Base-by-base conservation (phyloP, 2,888 invertebrate species). In the Mechanitis messenoides region DNA sequence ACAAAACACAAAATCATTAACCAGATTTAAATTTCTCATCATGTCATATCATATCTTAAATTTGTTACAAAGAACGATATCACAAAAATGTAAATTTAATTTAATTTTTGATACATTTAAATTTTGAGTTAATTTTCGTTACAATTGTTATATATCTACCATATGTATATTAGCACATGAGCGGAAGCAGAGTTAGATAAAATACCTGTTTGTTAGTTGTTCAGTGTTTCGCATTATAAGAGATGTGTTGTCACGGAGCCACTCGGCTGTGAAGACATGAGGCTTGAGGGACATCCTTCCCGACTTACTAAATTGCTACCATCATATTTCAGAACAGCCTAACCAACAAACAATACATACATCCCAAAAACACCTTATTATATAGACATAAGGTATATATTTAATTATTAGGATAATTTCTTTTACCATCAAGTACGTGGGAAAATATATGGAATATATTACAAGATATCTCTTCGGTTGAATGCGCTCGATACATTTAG, bases 221-320 rank as follows among this genome's bases (percentile, higher is more conserved):
- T 75, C 72, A 72, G 78, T 74, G 82, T 81, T 84, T 85, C 85
- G 85, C 85, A 83, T 84, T 80, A 78, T 79, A 79, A 77, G 70
- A 67, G 70, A 66, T 72, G 80, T 84, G 85, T 86, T 85, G 78
- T 59, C 69, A 67, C 78, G 67, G 53, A 61, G 61, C 79, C 84
- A 80, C 82, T 88, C 79, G 87, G 74, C 84, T 87, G 79, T 88
- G 84, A 85, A 87, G 87, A 87, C 78, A 77, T 74, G 71, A 85
- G 42, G 42, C 78, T 77, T 74, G 71, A 88, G 88, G 89, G 89
- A 89, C 88, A 89, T 80, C 84, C 85, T 84, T 84, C 83, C 87
- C 87, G 87, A 88, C 86, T 84, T 87, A 88, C 85, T 88, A 88
- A 87, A 87, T 88, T 87, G 87, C 77, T 60, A 64, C 62, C 62